Base-by-base conservation (phyloP, 1,140 invertebrate species). In the Aphaenogaster floridana region DNA sequence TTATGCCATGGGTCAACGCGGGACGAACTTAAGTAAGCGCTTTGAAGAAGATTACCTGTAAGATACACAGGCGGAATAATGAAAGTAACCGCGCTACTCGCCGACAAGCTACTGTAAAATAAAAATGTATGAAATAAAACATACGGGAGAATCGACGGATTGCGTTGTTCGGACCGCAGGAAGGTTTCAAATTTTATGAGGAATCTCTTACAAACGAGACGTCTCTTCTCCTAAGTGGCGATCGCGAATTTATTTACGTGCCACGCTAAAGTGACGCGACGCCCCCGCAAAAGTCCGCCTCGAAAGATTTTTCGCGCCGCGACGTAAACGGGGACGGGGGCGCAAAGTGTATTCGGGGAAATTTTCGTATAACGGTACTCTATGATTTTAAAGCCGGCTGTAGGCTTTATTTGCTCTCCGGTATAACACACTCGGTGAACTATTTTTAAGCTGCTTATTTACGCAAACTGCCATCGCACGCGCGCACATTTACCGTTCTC, bases 361-460 rank as follows among this genome's bases (percentile, higher is more conserved):
- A 54, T 54, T 81, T 81, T 61, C 61, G 13, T 39, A 39, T 2
- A 39, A 66, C 28, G 50, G 48, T 54, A 54, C 64, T 34, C 34
- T 28, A 71, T 36, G 77, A 71, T 48, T 81, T 81, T 81, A 81
- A 71, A 81, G 28, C 36, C 64, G 48, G n/a, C 28, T 28, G 21
- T 79, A 81, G 66, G 50, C 66, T 84, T 84, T 84, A 84, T 84
- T 76, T 84, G 80, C 54, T 76, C 54, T 63, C 69, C 54, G 80
- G 13, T 21, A 76, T 59, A 69, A 59, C 54, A 71, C 48, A 76
- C 54, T 74, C 80, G 57, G 69, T 50, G 80, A 59, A 84, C 80
- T 84, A 84, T 84, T 84, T 84, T 84, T 84, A 84, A 74, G 28
- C 54, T 84, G 80, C 80, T 84, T 76, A 84, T 76, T 84, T 84